Evolutionary conservation across 2,113 vertebrate genomes (phyloP).

Genomic region (Cephalopterus ornatus): DNA sequence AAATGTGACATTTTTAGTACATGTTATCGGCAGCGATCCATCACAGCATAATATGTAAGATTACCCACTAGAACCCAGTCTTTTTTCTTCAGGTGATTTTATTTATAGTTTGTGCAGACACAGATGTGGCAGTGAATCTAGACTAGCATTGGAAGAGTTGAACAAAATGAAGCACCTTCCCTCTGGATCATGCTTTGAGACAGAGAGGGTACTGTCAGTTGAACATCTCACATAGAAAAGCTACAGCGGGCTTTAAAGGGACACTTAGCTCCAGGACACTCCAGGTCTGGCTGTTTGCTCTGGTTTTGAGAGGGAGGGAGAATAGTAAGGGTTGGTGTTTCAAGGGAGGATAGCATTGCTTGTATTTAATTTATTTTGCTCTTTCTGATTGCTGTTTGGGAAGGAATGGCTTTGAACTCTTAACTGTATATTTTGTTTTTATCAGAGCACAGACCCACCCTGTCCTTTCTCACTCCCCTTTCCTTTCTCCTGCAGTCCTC

Average conservation of each 20-base stretch:
- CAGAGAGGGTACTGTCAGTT: neutral
- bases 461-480: slow-evolving; percentile 34
- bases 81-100: slow-evolving; percentile 47
- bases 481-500: neutral
- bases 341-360: neutral
- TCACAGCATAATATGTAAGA: neutral
- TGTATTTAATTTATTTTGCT: slow-evolving; percentile 7
- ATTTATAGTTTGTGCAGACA: neutral
- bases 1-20: slow-evolving; percentile 49
- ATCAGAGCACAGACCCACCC: neutral
- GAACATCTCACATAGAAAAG: neutral
- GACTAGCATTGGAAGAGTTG: neutral
- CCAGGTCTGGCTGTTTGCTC: neutral
- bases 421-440: slow-evolving; percentile 44
- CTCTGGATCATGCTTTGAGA: neutral
- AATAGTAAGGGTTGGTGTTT: neutral
- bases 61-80: neutral
- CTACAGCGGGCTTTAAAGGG: neutral
- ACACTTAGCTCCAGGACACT: neutral
- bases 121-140: neutral
- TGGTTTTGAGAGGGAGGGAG: neutral
- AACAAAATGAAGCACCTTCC: neutral
- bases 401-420: slow-evolving; percentile 42
- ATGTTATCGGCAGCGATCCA: slow-evolving; percentile 13
- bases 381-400: neutral